phyloP scores from a whole-genome alignment of 2,888 invertebrate genomes.

The Vandiemenella viatica region DNA sequence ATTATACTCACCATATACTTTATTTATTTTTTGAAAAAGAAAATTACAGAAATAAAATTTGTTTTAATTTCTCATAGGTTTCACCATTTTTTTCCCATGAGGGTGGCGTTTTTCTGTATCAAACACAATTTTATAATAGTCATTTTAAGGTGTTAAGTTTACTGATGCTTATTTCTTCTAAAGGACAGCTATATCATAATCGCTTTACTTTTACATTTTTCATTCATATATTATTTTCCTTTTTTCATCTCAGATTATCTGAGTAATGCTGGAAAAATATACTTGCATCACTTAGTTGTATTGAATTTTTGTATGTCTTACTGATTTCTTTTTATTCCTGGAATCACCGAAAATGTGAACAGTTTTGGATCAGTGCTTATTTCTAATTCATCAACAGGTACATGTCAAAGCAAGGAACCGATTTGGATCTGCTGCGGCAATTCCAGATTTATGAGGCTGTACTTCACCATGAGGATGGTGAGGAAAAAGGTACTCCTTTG shows the following conservation, averaged over 20 bases:
- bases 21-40: no score
- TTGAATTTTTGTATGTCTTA: not conserved
- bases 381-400: slow-evolving; percentile 31
- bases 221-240: no score
- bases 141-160: no score
- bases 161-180: no score
- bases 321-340: not conserved
- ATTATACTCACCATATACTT: no score
- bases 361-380: not conserved
- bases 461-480: slow-evolving; percentile 74
- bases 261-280: not conserved
- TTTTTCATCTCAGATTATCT: not conserved
- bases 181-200: no score
- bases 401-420: slow-evolving; percentile 83
- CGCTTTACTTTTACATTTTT: no score
- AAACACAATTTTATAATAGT: no score
- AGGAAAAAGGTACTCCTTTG: slow-evolving; percentile 49
- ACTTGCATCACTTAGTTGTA: not conserved
- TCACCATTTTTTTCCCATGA: no score
- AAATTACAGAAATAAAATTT: no score
- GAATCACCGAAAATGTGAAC: not conserved
- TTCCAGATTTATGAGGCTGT: slow-evolving; percentile 92
- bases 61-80: no score
- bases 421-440: slow-evolving; percentile 82
- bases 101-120: no score